Evolutionary conservation across 2,888 invertebrate species (phyloP), one percentile per base, ranked within the genome.

Genomic region (Oeneis ivallda): DNA sequence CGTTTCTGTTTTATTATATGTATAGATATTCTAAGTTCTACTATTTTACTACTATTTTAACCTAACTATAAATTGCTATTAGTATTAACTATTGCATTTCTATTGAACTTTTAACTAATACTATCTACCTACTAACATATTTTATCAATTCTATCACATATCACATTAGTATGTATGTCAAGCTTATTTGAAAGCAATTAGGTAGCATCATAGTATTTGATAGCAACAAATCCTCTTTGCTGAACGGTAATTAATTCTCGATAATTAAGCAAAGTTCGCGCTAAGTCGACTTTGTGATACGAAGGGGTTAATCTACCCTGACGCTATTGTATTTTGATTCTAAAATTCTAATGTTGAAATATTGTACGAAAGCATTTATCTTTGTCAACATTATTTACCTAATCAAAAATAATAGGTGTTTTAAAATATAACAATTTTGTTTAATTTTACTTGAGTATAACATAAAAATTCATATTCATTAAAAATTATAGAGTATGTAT

Each of bases 271-370:
- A 59, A 59, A 58, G 58, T 53, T 64, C 34, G 50, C 65, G 49
- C 37, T 64, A 74, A 73, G 71, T 72, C 71, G 74, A 75, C 72
- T 64, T 65, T 56, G 49, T 19, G 54, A 60, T 60, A 26, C 54
- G 60, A 65, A 49, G 60, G 65, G 65, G 54, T 65, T 37, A 41
- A 65, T 39, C 41, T 13, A 41, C n/a, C 45, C 39, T 49, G 53
- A 52, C 39, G 41, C 15, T 26, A 57, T 64, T 64, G 53, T 54
- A 26, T 61, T 61, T 61, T 52, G 32, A 52, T 41, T 61, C 13
- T 52, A 39, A 52, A 59, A 37, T 45, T 58, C 15, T n/a, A 19
- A 1, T 41, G n/a, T 43, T 13, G 4, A 54, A 37, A 53, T 34
- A 53, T 53, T 9, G 15, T 15, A 7, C 10, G 2, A 19, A 39